Conservation (phyloP, 2,113 vertebrate genomes). For the Tragulus kanchil region DNA sequence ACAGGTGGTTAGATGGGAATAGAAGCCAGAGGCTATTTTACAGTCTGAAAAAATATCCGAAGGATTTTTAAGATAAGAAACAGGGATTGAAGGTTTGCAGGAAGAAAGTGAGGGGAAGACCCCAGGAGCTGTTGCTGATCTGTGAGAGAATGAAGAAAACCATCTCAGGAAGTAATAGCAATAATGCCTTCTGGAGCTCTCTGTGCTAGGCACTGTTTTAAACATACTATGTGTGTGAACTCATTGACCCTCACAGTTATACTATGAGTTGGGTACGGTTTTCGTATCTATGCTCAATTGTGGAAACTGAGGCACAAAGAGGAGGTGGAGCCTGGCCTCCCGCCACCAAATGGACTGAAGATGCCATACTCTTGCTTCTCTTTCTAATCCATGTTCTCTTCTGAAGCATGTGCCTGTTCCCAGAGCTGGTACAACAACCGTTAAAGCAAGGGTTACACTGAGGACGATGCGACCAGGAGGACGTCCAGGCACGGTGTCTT, state of each 20-base stretch:
- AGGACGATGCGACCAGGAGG: slow-evolving; percentile 72
- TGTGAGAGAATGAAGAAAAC: not conserved
- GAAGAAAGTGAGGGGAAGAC: not conserved
- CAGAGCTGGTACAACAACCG: slow-evolving; percentile 80
- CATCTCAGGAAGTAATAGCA: not conserved
- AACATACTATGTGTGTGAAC: not conserved
- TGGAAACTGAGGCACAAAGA: not conserved
- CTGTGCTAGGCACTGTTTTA: not conserved
- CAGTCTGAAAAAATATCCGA: not conserved
- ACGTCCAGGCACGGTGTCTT: slow-evolving; percentile 83
- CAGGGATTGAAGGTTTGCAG: not conserved
- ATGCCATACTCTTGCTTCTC: slow-evolving; percentile 84
- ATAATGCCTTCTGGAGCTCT: not conserved
- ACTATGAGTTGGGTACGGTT: not conserved
- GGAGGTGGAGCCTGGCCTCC: not conserved
- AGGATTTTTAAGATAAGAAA: not conserved
- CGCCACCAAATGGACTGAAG: slow-evolving; percentile 29
- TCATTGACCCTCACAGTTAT: not conserved
- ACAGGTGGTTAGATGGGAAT: not conserved
- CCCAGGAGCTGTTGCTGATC: not conserved
- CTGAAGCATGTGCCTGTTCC: slow-evolving; percentile 81
- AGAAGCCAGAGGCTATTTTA: slow-evolving; percentile 46
- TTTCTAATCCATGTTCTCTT: slow-evolving; percentile 76
- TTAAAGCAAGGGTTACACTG: slow-evolving; percentile 81
- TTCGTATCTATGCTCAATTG: not conserved